Conservation (phyloP, 2,888 invertebrate genomes). For the Rugalucina vietnamica region DNA sequence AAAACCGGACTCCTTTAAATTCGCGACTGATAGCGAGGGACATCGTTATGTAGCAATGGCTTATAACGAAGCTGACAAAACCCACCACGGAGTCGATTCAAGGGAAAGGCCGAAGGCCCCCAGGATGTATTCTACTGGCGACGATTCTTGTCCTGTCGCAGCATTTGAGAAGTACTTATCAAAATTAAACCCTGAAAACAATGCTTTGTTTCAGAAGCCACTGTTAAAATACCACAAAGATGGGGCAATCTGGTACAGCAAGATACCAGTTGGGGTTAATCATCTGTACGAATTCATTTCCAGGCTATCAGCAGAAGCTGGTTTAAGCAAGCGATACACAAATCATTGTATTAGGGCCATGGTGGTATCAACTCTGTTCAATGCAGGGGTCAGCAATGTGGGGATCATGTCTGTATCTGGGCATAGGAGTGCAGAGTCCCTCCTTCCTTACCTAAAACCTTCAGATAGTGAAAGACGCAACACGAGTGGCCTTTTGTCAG, state of each 20-base stretch:
- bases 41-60: constrained; percentile 15
- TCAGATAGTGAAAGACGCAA: no score
- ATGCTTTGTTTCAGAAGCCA: neutral
- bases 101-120: neutral
- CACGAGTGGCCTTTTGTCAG: no score
- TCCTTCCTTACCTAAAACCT: no score
- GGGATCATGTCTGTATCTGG: neutral
- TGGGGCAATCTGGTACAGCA: neutral
- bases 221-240: neutral
- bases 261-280: neutral
- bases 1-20: constrained; percentile 2
- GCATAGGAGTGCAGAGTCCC: no score
- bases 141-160: neutral
- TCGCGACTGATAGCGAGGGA: neutral
- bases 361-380: neutral
- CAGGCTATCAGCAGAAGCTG: neutral
- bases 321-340: neutral
- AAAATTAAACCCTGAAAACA: neutral
- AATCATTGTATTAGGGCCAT: neutral
- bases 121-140: neutral
- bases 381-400: neutral
- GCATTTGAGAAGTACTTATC: neutral
- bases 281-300: neutral
- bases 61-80: constrained; percentile 26
- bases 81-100: constrained; percentile 11